Conservation (phyloP, 37 sponge, comb jelly and placozoan species). For the Cladorhizidae sp. region DNA sequence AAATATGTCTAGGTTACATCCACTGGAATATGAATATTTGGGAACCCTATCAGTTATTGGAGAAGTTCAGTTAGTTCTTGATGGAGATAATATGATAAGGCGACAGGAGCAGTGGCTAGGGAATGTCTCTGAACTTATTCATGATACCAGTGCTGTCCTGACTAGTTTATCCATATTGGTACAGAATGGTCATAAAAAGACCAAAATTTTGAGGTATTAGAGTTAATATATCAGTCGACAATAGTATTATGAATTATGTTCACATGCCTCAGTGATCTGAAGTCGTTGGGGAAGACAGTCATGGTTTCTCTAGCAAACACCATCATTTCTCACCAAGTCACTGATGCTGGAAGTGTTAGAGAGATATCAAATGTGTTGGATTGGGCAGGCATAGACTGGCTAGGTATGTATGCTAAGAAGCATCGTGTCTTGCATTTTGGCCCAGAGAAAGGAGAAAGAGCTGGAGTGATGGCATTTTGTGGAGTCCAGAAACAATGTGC, state of each 20-base stretch:
- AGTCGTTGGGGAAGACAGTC: neutral
- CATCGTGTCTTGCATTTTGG: conserved; percentile 32
- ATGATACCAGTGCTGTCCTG: conserved; percentile 1
- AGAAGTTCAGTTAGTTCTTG: conserved; percentile 17
- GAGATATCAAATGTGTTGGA: conserved; percentile 18
- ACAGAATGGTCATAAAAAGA: neutral
- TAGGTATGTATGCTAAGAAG: conserved; percentile 54
- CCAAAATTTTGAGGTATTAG: neutral
- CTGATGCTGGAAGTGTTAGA: neutral
- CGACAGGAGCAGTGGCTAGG: too few relatives aligned
- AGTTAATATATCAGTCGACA: neutral
- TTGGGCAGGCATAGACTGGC: conserved; percentile 47
- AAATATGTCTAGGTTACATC: neutral
- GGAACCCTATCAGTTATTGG: conserved; percentile 19
- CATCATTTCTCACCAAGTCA: neutral
- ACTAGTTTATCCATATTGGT: conserved; percentile 6
- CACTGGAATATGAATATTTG: neutral
- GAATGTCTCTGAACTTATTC: neutral
- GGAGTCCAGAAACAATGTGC: conserved; percentile 41
- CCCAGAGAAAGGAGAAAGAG: conserved; percentile 26
- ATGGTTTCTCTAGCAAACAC: conserved; percentile 58
- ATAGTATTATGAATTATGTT: neutral
- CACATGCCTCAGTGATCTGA: neutral
- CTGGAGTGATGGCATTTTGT: conserved; percentile 69
- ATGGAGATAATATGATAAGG: neutral